Evolutionary conservation across 2,888 invertebrate species (phyloP), one percentile per base, ranked within the genome.

Genomic region (Drymonia ruficornis): DNA sequence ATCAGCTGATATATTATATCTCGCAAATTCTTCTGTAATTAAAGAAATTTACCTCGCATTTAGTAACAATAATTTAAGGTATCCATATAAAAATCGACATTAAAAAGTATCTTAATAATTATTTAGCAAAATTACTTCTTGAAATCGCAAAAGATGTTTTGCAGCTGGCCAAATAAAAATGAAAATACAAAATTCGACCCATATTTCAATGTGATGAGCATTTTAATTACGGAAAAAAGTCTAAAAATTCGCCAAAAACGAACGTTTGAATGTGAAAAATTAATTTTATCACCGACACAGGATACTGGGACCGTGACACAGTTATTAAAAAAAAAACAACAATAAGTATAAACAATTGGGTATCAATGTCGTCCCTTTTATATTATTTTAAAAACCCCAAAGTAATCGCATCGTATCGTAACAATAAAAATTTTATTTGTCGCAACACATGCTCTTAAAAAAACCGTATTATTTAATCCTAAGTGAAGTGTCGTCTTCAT

Each of bases 401-500:
- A 77, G 72, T 80, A 81, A 83, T 83, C 73, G 76, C 70, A 70
- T 63, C 72, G 78, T 76, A 79, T 77, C 80, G 76, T 83, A 80
- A 83, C 82, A 81, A 86, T 88, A 89, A 90, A 90, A 85, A 12
- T 72, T 86, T 86, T 89, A 89, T 85, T 65, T 77, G 78, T 72
- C 70, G 70, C 72, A 70, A 76, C 82, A 80, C 79, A 84, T 76
- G 75, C 80, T 78, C 76, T 80, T 78, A 84, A 84, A 84, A 83
- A 83, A 83, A 81, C 78, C 78, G 81, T 88, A 91, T 91, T 87
- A 88, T 91, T 91, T 90, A 91, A 91, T 91, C 89, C 86, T 84
- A 85, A 87, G 87, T 84, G 81, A 84, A 84, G 89, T 84, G 86
- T 89, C 88, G 81, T 89, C 89, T 91, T 90, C 87, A 89, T 90